Base-by-base conservation (phyloP, 2,113 vertebrate genomes). In the Pygoscelis antarcticus region DNA sequence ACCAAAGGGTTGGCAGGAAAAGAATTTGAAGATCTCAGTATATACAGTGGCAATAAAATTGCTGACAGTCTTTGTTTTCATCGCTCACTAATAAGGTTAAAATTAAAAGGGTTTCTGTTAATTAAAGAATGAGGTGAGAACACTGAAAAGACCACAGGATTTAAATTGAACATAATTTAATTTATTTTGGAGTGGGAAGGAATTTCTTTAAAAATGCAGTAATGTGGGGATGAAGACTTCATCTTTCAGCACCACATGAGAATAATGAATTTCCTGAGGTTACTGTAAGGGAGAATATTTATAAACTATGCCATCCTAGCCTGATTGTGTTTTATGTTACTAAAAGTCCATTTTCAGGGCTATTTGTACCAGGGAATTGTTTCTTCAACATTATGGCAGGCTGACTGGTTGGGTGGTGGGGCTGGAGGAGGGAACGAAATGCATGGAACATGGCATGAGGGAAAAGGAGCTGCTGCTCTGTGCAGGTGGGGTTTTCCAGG, bases 361-460 rank as follows among this genome's bases (percentile, higher is more conserved):
- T 64, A 36, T 55, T 68, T 36, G 18, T 68, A 44, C 9, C 6
- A 36, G 16, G 18, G 8, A 85, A 16, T 36, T 82, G 11, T 72
- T 74, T 89, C n/a, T 69, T 89, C 61, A 74, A 5, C 8, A 2
- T 49, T 57, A n/a, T 16, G 27, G 4, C 5, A 47, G 27, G 5
- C 16, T 79, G 30, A 5, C 44, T 87, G 8, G 4, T 25, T 78
- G 7, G 12, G 17, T 34, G 9, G 13, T n/a, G 38, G 17, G 10
- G 22, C 10, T 42, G 19, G 13, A 72, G 16, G 8, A 57, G 20
- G 8, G 13, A 11, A 49, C 5, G n/a, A 70, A 72, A 87, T 10
- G 1, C 51, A 57, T 1, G 0, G 19, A 11, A 55, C 5, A 29
- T 12, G 9, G 3, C 15, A 30, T 10, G 18, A 58, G 34, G 18